Conservation (phyloP, 2,113 vertebrate species). For the Corynorhinus townsendii region DNA sequence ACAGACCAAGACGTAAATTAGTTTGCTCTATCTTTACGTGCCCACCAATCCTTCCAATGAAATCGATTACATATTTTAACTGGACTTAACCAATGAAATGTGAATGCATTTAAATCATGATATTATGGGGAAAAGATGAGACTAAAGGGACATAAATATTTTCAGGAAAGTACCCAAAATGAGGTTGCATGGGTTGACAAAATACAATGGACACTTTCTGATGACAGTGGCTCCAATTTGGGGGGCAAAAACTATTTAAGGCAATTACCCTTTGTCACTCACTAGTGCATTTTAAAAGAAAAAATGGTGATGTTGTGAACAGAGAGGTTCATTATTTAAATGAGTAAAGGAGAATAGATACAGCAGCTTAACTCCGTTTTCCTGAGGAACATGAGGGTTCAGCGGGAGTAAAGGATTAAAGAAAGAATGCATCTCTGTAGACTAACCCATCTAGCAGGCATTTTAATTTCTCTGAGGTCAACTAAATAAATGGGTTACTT, state of each 20-base stretch:
- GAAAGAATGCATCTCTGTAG: not conserved
- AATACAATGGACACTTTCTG: not conserved
- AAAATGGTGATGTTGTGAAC: not conserved
- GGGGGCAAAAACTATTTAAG: not conserved
- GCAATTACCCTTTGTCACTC: not conserved
- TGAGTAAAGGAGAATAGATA: not conserved
- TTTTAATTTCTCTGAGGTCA: constrained; percentile 8
- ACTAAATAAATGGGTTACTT: constrained; percentile 19
- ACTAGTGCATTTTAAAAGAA: not conserved
- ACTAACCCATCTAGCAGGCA: not conserved
- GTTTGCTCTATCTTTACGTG: not conserved
- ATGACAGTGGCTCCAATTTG: not conserved
- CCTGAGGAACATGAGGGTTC: not conserved
- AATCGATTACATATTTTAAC: not conserved
- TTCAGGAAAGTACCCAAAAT: not conserved
- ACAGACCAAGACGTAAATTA: not conserved
- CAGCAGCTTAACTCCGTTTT: not conserved
- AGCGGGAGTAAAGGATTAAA: not conserved
- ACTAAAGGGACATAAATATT: not conserved
- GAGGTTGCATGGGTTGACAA: not conserved
- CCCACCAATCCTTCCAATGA: not conserved
- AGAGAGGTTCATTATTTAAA: not conserved
- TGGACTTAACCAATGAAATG: not conserved
- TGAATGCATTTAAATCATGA: not conserved
- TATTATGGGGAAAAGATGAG: not conserved